These are phyloP conservation scores for Emberiza fucata DNA, from an alignment of 2,113 vertebrate genomes.

Conservation along the genomic window DNA sequence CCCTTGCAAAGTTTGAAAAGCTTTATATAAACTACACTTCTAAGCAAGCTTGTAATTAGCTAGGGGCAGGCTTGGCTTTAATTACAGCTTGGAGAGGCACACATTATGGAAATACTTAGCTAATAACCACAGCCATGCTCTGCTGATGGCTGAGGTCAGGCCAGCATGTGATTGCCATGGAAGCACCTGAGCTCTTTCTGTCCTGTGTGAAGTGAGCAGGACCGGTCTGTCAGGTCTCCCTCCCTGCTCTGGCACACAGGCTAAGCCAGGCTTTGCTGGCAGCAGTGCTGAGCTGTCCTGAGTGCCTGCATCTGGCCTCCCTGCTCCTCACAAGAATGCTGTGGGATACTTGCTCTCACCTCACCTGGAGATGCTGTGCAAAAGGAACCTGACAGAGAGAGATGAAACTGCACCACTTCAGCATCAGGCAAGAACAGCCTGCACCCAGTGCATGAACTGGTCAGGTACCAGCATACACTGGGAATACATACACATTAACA, in stretches of 20 bases:
- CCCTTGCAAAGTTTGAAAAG: neutral
- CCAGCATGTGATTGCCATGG: neutral
- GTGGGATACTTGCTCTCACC: neutral
- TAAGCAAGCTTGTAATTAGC: conserved; percentile 53
- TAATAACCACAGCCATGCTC: conserved; percentile 31
- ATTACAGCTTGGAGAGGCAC: conserved; percentile 48
- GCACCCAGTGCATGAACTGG: neutral
- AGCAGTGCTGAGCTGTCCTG: neutral
- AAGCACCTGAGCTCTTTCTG: neutral
- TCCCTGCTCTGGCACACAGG: neutral
- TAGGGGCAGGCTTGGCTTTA: conserved; percentile 28
- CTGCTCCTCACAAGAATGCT: neutral
- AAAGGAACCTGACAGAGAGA: neutral
- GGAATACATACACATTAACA: neutral
- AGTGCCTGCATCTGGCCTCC: neutral
- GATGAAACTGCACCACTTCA: neutral
- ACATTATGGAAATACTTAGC: conserved; percentile 42
- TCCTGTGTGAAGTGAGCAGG: neutral
- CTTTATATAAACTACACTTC: conserved; percentile 46
- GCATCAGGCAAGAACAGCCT: neutral
- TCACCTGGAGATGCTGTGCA: neutral
- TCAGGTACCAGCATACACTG: neutral
- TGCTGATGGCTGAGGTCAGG: conserved; percentile 22
- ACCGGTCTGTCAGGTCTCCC: neutral
- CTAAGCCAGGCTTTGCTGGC: neutral